Conservation (phyloP, 2,797 vertebrate genomes). For the Halcyon smyrnensis region DNA sequence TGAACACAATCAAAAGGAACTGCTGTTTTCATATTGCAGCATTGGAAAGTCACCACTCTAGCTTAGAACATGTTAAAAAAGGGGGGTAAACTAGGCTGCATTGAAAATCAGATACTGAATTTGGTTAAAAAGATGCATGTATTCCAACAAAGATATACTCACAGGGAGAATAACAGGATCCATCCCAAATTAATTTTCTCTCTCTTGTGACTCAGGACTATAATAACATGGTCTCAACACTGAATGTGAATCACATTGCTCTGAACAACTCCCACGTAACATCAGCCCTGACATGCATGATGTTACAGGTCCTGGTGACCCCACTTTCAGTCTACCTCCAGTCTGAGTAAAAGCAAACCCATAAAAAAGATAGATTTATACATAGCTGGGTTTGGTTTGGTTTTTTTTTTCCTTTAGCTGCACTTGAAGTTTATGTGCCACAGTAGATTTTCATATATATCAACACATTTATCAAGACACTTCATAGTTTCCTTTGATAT, state of each 20-base stretch:
- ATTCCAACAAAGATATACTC: neutral
- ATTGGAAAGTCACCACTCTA: neutral
- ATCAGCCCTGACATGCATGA: neutral
- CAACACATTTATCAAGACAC: neutral
- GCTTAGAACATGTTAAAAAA: neutral
- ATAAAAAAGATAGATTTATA: neutral
- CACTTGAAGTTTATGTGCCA: neutral
- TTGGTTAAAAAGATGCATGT: neutral
- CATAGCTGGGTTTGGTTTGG: neutral
- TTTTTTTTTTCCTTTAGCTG: neutral
- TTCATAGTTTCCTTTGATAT: neutral
- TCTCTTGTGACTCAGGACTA: neutral
- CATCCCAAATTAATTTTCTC: neutral
- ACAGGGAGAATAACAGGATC: neutral
- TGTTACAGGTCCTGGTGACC: neutral
- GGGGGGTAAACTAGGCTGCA: neutral
- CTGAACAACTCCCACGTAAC: neutral
- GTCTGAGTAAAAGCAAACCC: neutral
- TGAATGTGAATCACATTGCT: constrained; percentile 11
- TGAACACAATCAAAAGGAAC: neutral
- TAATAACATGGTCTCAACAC: neutral
- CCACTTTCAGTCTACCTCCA: neutral
- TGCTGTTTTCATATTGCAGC: neutral
- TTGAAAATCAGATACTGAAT: neutral
- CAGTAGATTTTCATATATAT: neutral